phyloP scores from a whole-genome alignment of 2,888 invertebrate species.

The Agrilus mali region DNA sequence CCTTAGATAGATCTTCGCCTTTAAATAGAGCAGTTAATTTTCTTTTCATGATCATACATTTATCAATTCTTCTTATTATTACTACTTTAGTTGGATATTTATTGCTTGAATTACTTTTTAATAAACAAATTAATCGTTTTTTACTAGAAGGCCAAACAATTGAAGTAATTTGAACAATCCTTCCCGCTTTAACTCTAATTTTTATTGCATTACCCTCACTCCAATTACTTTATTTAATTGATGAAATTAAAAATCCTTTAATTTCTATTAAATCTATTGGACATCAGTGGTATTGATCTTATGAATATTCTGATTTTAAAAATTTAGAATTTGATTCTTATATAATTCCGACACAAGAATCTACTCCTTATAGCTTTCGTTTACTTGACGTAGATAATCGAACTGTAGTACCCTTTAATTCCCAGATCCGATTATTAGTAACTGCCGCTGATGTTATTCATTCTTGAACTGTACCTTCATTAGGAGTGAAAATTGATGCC shows the following conservation, averaged over 20 bases:
- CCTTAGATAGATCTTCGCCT: slow-evolving; percentile 49
- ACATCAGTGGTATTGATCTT: slow-evolving; percentile 47
- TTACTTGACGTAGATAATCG: slow-evolving; percentile 53
- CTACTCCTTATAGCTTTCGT: slow-evolving; percentile 37
- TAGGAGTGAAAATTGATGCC: slow-evolving; percentile 54
- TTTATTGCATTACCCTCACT: slow-evolving; percentile 50
- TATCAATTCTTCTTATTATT: slow-evolving; percentile 50
- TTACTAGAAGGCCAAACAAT: slow-evolving; percentile 46
- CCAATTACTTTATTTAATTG: slow-evolving; percentile 46
- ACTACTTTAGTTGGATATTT: slow-evolving; percentile 45
- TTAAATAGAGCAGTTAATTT: slow-evolving; percentile 54
- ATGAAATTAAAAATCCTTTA: slow-evolving; percentile 46
- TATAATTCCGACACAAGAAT: slow-evolving; percentile 39
- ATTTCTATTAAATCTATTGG: slow-evolving; percentile 50
- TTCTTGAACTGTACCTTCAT: slow-evolving; percentile 48
- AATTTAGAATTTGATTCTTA: slow-evolving; percentile 49
- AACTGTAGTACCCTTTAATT: slow-evolving; percentile 43
- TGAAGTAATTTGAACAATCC: slow-evolving; percentile 52
- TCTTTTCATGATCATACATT: slow-evolving; percentile 49
- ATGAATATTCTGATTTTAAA: slow-evolving; percentile 52
- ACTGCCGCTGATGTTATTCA: slow-evolving; percentile 53
- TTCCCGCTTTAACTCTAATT: slow-evolving; percentile 47
- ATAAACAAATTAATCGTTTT: slow-evolving; percentile 43
- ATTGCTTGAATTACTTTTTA: slow-evolving; percentile 42
- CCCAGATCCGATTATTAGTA: slow-evolving; percentile 50